These are phyloP conservation scores for Drosophila lutescens DNA, from an alignment of 2,888 invertebrate genomes.

Conservation along the genomic window DNA sequence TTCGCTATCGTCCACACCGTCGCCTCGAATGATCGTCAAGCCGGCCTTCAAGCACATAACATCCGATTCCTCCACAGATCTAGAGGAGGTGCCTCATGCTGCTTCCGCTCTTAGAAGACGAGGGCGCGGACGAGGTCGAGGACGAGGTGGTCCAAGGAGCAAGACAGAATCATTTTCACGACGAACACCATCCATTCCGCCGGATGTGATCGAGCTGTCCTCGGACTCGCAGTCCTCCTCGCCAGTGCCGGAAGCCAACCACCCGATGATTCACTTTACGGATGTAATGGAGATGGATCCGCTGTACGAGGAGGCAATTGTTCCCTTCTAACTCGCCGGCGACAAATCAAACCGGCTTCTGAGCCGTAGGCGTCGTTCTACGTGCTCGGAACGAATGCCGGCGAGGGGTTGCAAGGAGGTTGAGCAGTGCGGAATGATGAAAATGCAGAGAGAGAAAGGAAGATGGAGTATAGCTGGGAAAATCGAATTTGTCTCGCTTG, in stretches of 20 bases:
- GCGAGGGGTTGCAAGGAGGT: slow-evolving; percentile 57
- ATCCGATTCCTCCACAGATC: slow-evolving; percentile 68
- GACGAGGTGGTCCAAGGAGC: slow-evolving; percentile 14
- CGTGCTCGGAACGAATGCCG: slow-evolving; percentile 70
- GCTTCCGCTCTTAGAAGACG: background rate
- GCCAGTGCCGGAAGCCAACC: slow-evolving; percentile 17
- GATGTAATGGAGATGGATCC: slow-evolving; percentile 67
- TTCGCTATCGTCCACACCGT: slow-evolving; percentile 9
- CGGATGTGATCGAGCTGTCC: slow-evolving; percentile 59
- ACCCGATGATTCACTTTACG: slow-evolving; percentile 34
- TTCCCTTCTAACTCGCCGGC: slow-evolving; percentile 55
- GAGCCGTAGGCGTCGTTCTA: slow-evolving; percentile 31
- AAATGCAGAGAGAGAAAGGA: background rate
- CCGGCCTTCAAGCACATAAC: slow-evolving; percentile 52
- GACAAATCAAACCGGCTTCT: slow-evolving; percentile 11
- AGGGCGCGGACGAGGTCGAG: slow-evolving; percentile 11
- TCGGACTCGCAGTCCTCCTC: slow-evolving; percentile 61
- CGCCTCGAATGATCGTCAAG: slow-evolving; percentile 19
- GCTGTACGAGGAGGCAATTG: slow-evolving; percentile 80
- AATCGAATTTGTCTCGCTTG: slow-evolving; percentile 82
- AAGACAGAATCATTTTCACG: slow-evolving; percentile 17
- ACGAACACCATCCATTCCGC: background rate
- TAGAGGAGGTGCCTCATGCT: slow-evolving; percentile 43
- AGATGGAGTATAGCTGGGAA: slow-evolving; percentile 56
- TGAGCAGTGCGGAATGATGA: slow-evolving; percentile 4